These are phyloP conservation scores for Heteromormyrus szaboi DNA, from an alignment of 2,797 vertebrate genomes.

Conservation along the genomic window DNA sequence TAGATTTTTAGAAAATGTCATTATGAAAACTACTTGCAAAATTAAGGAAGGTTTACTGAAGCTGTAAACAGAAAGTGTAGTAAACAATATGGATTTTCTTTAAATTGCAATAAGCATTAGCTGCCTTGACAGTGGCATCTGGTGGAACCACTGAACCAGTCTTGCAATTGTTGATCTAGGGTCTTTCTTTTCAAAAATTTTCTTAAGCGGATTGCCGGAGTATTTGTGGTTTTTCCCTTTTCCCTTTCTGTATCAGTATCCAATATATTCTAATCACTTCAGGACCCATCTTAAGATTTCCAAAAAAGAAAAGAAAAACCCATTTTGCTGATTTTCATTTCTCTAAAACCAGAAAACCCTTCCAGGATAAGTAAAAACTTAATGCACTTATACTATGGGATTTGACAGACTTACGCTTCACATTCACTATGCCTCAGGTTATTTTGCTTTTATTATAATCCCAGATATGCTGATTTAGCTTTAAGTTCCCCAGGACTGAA, in stretches of 20 bases:
- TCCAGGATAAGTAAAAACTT: background rate
- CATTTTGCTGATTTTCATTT: background rate
- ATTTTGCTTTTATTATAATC: conserved; percentile 42
- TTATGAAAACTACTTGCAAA: background rate
- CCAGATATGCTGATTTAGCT: conserved; percentile 32
- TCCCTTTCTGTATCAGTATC: background rate
- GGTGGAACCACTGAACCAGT: background rate
- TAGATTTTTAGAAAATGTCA: background rate
- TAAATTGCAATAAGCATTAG: background rate
- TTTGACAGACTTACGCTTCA: background rate
- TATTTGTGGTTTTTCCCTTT: background rate
- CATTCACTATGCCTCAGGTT: background rate
- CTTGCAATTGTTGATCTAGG: background rate
- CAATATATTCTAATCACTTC: background rate
- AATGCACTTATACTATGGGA: background rate
- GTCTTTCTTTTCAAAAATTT: background rate
- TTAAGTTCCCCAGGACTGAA: conserved; percentile 19
- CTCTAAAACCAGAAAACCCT: background rate
- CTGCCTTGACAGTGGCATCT: background rate
- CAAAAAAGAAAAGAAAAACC: background rate
- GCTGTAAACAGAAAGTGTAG: background rate
- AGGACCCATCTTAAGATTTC: background rate
- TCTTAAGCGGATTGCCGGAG: background rate
- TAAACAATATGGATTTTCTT: background rate
- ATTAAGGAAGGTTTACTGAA: background rate